phyloP scores from a whole-genome alignment of 2,113 vertebrate genomes.

The Sinosuthora webbiana region DNA sequence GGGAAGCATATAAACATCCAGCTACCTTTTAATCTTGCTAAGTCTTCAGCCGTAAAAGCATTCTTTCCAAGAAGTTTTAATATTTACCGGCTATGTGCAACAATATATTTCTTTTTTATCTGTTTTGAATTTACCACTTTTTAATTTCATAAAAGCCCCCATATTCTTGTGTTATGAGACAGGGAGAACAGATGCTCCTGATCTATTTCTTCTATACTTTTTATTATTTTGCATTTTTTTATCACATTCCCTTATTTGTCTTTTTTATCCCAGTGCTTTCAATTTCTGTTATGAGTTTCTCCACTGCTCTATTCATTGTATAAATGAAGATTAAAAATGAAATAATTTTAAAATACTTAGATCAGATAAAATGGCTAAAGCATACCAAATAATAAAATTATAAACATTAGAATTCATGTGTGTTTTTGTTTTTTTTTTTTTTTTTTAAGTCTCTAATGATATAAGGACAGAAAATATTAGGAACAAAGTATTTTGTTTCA shows the following conservation, averaged over 20 bases:
- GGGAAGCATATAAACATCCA: not conserved
- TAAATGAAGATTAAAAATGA: not conserved
- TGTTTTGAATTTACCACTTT: not conserved
- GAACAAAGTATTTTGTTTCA: not conserved
- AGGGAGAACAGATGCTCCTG: slow-evolving; percentile 23
- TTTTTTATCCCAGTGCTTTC: slow-evolving; percentile 12
- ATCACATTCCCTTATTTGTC: not conserved
- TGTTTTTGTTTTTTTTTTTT: not conserved
- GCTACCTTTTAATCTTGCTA: not conserved
- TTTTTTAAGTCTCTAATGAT: not conserved
- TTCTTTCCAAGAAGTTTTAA: slow-evolving; percentile 10
- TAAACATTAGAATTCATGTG: not conserved
- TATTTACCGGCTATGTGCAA: not conserved
- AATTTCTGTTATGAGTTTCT: slow-evolving; percentile 49
- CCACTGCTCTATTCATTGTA: slow-evolving; percentile 8
- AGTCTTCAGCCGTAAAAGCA: not conserved
- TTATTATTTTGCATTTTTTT: slow-evolving; percentile 48
- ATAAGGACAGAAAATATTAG: not conserved
- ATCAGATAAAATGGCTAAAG: slow-evolving; percentile 36
- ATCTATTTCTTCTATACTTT: slow-evolving; percentile 6
- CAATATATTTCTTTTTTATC: slow-evolving; percentile 39
- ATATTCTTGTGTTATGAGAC: slow-evolving; percentile 13
- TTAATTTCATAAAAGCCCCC: slow-evolving; percentile 14
- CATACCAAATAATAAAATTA: not conserved
- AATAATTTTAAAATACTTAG: slow-evolving; percentile 12